Conservation (phyloP, 2,113 vertebrate genomes). For the Triplophysa siluroides region DNA sequence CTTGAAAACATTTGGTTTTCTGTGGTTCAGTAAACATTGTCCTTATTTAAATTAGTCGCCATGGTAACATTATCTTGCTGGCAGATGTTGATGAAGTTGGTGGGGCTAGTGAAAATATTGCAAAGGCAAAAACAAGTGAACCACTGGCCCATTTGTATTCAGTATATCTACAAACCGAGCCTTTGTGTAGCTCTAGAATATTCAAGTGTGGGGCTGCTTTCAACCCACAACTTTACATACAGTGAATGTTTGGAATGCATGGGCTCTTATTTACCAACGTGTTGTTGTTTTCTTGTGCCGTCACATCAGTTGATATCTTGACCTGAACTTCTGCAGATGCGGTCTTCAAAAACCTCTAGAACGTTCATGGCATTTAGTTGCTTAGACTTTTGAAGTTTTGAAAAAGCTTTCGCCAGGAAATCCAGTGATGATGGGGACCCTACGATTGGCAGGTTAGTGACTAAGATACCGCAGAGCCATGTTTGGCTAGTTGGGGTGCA, state of each 20-base stretch:
- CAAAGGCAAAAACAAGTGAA: too few relatives aligned
- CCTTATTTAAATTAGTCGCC: too few relatives aligned
- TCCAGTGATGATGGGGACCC: background rate
- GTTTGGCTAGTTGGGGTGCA: conserved; percentile 56
- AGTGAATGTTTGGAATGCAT: background rate
- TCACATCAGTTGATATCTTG: too few relatives aligned
- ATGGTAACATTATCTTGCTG: too few relatives aligned
- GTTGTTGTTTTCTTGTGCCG: too few relatives aligned
- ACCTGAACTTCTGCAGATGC: too few relatives aligned
- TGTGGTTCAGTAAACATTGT: too few relatives aligned
- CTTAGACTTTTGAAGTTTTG: background rate
- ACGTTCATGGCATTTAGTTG: background rate
- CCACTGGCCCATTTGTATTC: background rate
- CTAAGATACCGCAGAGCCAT: conserved; percentile 1
- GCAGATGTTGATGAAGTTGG: too few relatives aligned
- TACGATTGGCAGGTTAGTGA: conserved; percentile 26
- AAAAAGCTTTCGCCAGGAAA: background rate
- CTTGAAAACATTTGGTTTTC: too few relatives aligned
- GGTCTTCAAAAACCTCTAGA: background rate
- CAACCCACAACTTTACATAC: background rate
- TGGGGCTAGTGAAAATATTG: background rate
- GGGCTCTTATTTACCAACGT: background rate
- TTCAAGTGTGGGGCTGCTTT: background rate
- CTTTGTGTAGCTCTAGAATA: background rate
- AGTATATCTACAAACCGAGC: background rate